Conservation (phyloP, 1,140 invertebrate genomes). For the Ditylenchus dipsaci region DNA sequence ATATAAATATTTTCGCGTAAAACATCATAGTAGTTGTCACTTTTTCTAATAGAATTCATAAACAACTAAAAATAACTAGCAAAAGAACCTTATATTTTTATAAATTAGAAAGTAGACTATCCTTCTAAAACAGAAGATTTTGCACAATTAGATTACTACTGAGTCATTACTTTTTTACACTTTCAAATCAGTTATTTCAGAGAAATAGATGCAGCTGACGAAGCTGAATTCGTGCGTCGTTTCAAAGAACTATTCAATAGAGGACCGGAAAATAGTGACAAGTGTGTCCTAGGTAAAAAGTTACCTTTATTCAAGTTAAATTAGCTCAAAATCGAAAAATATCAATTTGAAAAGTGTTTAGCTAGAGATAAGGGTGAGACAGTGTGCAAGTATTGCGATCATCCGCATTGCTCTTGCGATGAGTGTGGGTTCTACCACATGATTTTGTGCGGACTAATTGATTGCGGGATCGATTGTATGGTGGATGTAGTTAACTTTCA, state of each 20-base stretch:
- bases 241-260: conserved; percentile 3
- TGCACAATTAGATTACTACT: too few species aligned
- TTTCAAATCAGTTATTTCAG: too few species aligned
- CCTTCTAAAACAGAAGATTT: too few species aligned
- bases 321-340: neutral
- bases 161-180: too few species aligned
- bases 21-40: too few species aligned
- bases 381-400: conserved; percentile 3
- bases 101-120: too few species aligned
- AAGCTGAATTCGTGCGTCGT: conserved; percentile 5
- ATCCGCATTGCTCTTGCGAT: neutral
- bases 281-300: neutral
- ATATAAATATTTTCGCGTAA: too few species aligned
- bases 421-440: conserved; percentile 10
- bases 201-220: conserved; percentile 1
- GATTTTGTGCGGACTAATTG: conserved; percentile 5
- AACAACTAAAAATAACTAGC: too few species aligned
- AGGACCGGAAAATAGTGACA: neutral
- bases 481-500: too few species aligned
- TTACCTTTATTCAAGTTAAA: neutral
- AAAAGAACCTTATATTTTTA: too few species aligned
- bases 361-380: neutral
- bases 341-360: neutral
- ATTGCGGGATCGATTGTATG: neutral
- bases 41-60: too few species aligned